A percentile compares a stretch with the other conserved stretches of the same genome.
Evolutionary conservation across 2,797 vertebrate species (phyloP).

Genomic region (Coregonus sp.): DNA sequence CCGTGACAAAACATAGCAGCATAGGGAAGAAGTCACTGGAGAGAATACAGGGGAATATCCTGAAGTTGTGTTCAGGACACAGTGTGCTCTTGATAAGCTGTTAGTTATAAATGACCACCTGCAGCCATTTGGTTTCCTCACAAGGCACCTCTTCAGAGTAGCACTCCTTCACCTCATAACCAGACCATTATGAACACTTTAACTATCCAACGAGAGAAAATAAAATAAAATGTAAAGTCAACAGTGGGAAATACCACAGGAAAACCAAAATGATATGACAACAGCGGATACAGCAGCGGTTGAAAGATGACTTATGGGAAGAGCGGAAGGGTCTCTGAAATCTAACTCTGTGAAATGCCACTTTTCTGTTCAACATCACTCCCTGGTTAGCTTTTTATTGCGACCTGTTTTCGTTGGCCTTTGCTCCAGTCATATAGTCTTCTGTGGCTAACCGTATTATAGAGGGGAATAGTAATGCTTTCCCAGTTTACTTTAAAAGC

Average conservation of each 20-base stretch:
- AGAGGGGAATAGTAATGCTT: conserved; percentile 6
- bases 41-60: background rate
- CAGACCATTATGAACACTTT: background rate
- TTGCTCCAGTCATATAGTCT: background rate
- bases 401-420: conserved; percentile 36
- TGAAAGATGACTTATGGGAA: conserved; percentile 25
- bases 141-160: background rate
- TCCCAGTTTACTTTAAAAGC: conserved; percentile 17
- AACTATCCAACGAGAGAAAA: background rate
- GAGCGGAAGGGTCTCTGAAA: background rate
- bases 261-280: conserved; percentile 13
- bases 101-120: background rate
- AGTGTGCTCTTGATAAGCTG: background rate
- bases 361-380: conserved; percentile 11
- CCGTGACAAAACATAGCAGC: background rate
- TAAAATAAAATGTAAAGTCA: background rate
- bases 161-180: background rate
- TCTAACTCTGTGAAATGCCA: conserved; percentile 15
- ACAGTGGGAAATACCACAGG: conserved; percentile 5
- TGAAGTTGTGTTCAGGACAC: background rate
- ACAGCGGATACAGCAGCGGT: conserved; percentile 24
- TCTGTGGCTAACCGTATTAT: conserved; percentile 10
- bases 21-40: background rate
- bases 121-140: background rate
- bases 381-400: background rate